Evolutionary conservation across 2,888 invertebrate species (phyloP), one percentile per base, ranked within the genome.

Genomic region (Diabrotica balteata): DNA sequence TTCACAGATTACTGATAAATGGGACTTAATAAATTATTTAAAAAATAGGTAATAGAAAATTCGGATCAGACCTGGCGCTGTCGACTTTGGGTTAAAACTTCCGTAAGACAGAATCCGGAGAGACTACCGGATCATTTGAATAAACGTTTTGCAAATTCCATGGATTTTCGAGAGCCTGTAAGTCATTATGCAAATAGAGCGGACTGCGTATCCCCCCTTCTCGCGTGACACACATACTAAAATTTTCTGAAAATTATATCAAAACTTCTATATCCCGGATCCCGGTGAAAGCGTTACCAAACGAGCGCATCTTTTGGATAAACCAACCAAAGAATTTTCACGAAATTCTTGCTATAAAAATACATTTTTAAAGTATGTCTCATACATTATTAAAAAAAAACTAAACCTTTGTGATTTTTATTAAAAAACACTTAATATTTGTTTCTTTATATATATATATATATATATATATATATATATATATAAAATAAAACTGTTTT

Each of bases 91-190:
- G 54, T 54, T 67, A 63, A 53, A 67, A 59, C 63, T 67, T 62
- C 63, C 67, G 44, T 53, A 67, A 67, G 63, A 54, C 63, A 42
- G 42, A 63, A 44, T 67, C 63, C 59, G 54, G 32, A 44, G 63
- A 59, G 63, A 67, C 64, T 64, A 51, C 61, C 61, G 55, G 61
- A 66, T 76, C 77, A 78, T 79, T 79, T 79, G 76, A 79, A 80
- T 81, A 79, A 81, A 79, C 79, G 80, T 80, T 80, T 78, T 75
- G 80, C 80, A 79, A 80, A 80, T 80, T 80, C 78, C 74, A 76
- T 76, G 78, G 77, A 79, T 80, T 80, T 79, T 78, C 77, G 69
- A 72, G 75, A 73, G 72, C 78, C 76, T 73, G 73, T 76, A 75
- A 72, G 76, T 78, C 78, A 78, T 80, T 79, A 80, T 79, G 78